Base-by-base conservation (phyloP, 2,113 vertebrate genomes). In the Bettongia penicillata region DNA sequence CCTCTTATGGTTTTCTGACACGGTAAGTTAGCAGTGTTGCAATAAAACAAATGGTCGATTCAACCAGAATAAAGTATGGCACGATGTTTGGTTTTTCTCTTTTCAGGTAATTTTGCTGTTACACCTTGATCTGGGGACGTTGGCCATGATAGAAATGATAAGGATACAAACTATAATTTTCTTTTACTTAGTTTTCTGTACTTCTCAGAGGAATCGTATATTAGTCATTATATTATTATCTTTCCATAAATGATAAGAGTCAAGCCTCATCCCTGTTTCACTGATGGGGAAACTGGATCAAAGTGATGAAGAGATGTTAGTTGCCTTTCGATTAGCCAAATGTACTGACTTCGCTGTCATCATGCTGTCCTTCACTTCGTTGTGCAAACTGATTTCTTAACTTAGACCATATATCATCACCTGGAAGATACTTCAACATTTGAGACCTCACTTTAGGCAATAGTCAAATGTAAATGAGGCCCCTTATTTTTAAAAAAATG, bases 1-100 rank as follows among this genome's bases (percentile, higher is more conserved):
- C 98, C 98, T 99, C 91, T 98, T 99, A 94, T 99, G 99, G 99
- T 99, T 99, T 98, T 99, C 99, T 91, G 99, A 99, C 96, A 99
- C 99, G 97, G 99, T 99, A 97, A 99, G 99, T 97, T 52, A 93
- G 47, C 53, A 9, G 55, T 52, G 31, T 90, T 48, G 49, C 26
- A 77, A 0, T 97, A 91, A 53, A 96, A 68, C 26, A 53, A 0
- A 52, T 7, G 5, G 49, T 51, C 51, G 28, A 57, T 61, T 92
- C 89, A 94, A 68, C 31, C n/a, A 84, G 23, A 43, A 43, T 84
- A 84, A 77, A 6, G 14, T 37, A 77, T 43, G 37, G 37, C 31
- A n/a, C 37, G 14, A 77, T 7, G 37, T n/a, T 77, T 77, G 37
- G 14, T n/a, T 77, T 77, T 77, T 19, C 31, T 37, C 26, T 77